Evolutionary conservation across 1,140 invertebrate genomes (phyloP).

Genomic region (Conopomorpha cramerella): DNA sequence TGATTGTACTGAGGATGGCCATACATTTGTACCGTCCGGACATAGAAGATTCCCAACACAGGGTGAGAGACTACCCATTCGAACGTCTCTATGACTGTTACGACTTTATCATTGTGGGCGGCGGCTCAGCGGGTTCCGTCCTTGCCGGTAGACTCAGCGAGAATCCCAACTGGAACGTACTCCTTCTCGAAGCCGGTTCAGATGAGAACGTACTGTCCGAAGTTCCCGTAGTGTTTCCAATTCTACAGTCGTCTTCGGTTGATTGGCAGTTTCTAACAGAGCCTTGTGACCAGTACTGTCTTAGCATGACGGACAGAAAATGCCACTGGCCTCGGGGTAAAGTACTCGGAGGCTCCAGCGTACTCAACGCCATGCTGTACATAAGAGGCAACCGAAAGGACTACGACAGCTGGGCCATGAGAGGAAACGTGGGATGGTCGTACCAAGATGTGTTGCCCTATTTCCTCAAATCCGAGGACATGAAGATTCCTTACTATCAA

Average conservation of each 20-base stretch:
- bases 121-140: slow-evolving; percentile 81
- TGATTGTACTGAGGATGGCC: slow-evolving; percentile 64
- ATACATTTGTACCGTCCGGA: slow-evolving; percentile 67
- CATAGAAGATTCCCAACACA: slow-evolving; percentile 66
- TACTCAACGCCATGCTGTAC: slow-evolving; percentile 89
- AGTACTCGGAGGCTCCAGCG: slow-evolving; percentile 81
- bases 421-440: slow-evolving; percentile 75
- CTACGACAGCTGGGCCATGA: slow-evolving; percentile 80
- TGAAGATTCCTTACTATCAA: slow-evolving; percentile 64
- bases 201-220: slow-evolving; percentile 78
- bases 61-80: slow-evolving; percentile 54
- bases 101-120: slow-evolving; percentile 81
- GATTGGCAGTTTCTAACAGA: slow-evolving; percentile 84
- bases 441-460: slow-evolving; percentile 82
- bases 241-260: slow-evolving; percentile 70
- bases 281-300: slow-evolving; percentile 68
- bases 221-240: slow-evolving; percentile 74
- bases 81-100: slow-evolving; percentile 62
- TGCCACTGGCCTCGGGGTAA: slow-evolving; percentile 78
- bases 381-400: slow-evolving; percentile 82
- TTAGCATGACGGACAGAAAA: slow-evolving; percentile 63
- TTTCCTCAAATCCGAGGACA: slow-evolving; percentile 77
- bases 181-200: slow-evolving; percentile 81
- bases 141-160: slow-evolving; percentile 77
- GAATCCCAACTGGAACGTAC: slow-evolving; percentile 69